Evolutionary conservation across 2,797 vertebrate species (phyloP), one percentile per base, ranked within the genome.

Genomic region (Pangasius sanitwongsei): DNA sequence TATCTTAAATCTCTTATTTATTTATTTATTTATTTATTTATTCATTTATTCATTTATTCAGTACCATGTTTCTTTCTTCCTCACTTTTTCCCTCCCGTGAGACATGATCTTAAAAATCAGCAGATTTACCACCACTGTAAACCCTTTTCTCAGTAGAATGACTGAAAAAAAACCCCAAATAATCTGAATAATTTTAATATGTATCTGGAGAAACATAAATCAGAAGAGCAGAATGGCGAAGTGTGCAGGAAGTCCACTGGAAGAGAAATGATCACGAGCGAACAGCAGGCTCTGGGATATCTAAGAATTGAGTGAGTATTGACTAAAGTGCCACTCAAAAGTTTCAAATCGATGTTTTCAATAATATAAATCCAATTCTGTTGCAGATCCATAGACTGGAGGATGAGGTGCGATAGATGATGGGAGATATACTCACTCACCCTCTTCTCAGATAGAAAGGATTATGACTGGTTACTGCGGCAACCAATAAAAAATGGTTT

Each of bases 21-120:
- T 65, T 48, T 65, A 83, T 83, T 48, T 25, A 84, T 84, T 65
- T 67, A 84, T 84, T 65, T 67, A 67, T 84, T 67, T 37, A 37
- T 37, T 37, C 2, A 48, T 65, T 48, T 65, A 83, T 83, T 48
- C 15, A 84, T 84, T 65, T 50, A 67, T 84, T 67, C 61, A n/a
- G 41, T n/a, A 7, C 28, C 28, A n/a, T 2, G 6, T 83, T 48
- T 48, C 61, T 65, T 63, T 61, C 20, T 8, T 57, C 34, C 20
- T 59, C 53, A 53, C 6, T 4, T 48, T n/a, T 20, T 37, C 37
- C 8, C 61, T 48, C 28, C 28, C 1, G 15, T 18, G 6, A 83
- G 81, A 44, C 13, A 63, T 16, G 59, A 50, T 63, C 63, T 44
- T 83, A 44, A 61, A 82, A 63, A 61, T 83, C 59, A 18, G 25